Evolutionary conservation across 2,113 vertebrate species (phyloP), one percentile per base, ranked within the genome.

Genomic region (Nyctibius bracteatus): DNA sequence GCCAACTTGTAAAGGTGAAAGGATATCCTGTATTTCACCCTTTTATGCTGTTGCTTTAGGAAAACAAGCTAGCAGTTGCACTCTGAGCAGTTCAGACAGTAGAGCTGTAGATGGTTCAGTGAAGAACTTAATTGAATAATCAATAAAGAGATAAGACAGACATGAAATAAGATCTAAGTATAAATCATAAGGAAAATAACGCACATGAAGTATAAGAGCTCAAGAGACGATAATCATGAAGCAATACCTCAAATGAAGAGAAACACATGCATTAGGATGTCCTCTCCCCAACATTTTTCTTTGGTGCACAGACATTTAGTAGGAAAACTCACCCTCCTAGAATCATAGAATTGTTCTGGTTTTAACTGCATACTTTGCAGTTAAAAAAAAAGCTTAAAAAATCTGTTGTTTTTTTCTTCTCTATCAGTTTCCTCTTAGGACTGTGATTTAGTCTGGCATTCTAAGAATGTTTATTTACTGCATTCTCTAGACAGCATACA

Each of bases 401-500:
- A 91, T 30, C 21, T 18, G 20, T 27, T 18, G 20, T 9, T 81
- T 81, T 81, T 67, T 89, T 44, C 35, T 80, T 81, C 49, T 54
- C 81, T 91, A 71, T 79, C 70, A 65, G 57, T 73, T 85, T 92
- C 43, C 63, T 52, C 78, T 75, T 57, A 75, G 75, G 74, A 81
- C 63, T 78, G 68, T 62, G 85, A 87, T 74, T 90, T 67, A 77
- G 51, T 41, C 35, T 61, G 90, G 71, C 61, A 96, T 93, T 87
- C 81, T 67, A 91, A 80, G 44, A 22, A 72, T 86, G 80, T 78
- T 90, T 94, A 79, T 84, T 95, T 82, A 94, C 81, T 78, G 46
- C 71, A 66, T 95, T 92, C 58, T 93, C 67, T 46, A 74, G 43
- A 90, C 33, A 90, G 65, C 23, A 79, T 22, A 85, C 22, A 71